A percentile compares a stretch with the other conserved stretches of the same genome.
These are phyloP conservation scores for Mizuhopecten yessoensis DNA, from an alignment of 1,140 invertebrate species.

Conservation along the genomic window DNA sequence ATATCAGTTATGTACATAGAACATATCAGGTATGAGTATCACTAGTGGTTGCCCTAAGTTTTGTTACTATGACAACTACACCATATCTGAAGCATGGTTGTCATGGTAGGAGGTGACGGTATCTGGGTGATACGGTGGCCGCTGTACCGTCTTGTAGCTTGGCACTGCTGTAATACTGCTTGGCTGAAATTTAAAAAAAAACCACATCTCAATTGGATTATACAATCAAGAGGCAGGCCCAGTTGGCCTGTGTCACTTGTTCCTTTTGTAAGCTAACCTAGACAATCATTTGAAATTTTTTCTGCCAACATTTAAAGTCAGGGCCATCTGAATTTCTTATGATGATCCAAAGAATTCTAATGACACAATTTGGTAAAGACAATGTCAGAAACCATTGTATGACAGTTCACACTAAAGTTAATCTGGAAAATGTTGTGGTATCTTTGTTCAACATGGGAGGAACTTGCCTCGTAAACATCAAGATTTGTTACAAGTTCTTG, in stretches of 20 bases:
- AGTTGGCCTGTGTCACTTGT: not conserved
- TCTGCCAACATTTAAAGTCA: too few species aligned
- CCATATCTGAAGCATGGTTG: conserved; percentile 60
- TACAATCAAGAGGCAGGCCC: not conserved
- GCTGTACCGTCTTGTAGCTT: conserved; percentile 56
- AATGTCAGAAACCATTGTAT: too few species aligned
- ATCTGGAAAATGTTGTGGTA: too few species aligned
- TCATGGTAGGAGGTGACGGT: conserved; percentile 62
- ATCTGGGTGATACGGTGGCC: conserved; percentile 57
- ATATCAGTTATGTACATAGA: not conserved
- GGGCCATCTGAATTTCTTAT: too few species aligned
- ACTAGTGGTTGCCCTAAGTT: not conserved
- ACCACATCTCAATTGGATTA: not conserved
- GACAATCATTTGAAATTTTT: too few species aligned
- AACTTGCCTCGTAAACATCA: too few species aligned
- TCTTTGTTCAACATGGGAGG: too few species aligned
- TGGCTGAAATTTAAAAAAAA: conserved; percentile 52
- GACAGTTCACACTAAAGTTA: too few species aligned
- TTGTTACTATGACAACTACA: conserved; percentile 42
- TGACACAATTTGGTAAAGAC: too few species aligned
- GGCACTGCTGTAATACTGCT: conserved; percentile 54
- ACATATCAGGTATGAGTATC: not conserved
- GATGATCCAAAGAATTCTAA: too few species aligned
- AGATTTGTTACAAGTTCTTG: too few species aligned
- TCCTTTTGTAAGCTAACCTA: not conserved